These are phyloP conservation scores for Pantherophis vulpinus DNA, from an alignment of 2,797 vertebrate genomes.

Conservation along the genomic window DNA sequence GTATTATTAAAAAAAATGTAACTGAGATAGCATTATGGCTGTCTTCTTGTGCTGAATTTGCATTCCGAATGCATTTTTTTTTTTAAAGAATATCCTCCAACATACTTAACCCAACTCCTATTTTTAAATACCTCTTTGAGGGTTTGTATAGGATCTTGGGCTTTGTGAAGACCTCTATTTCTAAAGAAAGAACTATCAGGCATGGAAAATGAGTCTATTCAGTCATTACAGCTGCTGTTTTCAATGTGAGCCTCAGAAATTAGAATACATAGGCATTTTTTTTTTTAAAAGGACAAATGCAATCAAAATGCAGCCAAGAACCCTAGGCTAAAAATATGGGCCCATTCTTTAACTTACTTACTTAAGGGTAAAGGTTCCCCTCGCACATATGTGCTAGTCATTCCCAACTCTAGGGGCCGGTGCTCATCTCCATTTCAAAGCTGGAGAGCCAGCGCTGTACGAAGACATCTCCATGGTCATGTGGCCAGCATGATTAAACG, in stretches of 20 bases:
- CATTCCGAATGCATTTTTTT: conserved; percentile 17
- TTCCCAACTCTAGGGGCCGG: too few species aligned
- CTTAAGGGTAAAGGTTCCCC: too few species aligned
- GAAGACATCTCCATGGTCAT: too few species aligned
- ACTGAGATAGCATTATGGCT: conserved; percentile 48
- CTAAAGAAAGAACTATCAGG: neutral
- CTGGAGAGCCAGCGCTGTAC: too few species aligned
- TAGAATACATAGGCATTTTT: neutral
- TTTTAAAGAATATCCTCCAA: neutral
- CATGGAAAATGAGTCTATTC: conserved; percentile 8
- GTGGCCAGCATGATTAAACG: too few species aligned
- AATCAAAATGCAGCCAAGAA: neutral
- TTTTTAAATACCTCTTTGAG: conserved; percentile 17
- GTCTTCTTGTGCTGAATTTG: conserved; percentile 46
- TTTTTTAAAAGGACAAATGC: neutral
- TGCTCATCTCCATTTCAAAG: too few species aligned
- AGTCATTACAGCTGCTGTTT: neutral
- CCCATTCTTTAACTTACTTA: neutral
- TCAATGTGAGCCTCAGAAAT: neutral
- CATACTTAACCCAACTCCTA: neutral
- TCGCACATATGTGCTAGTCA: too few species aligned
- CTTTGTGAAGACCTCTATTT: neutral
- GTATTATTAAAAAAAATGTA: conserved; percentile 49
- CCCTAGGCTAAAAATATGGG: neutral
- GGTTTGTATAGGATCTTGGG: neutral